phyloP scores from a whole-genome alignment of 1,140 invertebrate species.

The Gonioctena quinquepunctata region DNA sequence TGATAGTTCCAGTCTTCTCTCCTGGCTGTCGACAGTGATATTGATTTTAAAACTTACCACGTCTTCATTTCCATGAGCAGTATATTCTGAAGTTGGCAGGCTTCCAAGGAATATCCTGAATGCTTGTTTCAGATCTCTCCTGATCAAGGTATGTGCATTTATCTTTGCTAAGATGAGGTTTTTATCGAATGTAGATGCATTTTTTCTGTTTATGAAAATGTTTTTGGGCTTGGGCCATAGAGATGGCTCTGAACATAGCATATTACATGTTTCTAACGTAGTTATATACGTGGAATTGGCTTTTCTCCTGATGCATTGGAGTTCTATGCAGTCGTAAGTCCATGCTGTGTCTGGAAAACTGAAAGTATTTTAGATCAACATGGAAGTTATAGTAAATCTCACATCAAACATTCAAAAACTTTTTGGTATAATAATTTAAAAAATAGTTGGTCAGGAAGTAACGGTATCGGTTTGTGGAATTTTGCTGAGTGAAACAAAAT shows the following conservation, averaged over 20 bases:
- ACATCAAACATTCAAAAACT: too few relatives aligned
- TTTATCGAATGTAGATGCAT: constrained; percentile 50
- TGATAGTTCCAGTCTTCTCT: constrained; percentile 57
- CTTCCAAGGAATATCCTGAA: constrained; percentile 15
- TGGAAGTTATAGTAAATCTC: too few relatives aligned
- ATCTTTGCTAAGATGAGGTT: constrained; percentile 55
- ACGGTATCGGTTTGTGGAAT: too few relatives aligned
- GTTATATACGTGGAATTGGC: not conserved
- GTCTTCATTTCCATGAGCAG: not conserved
- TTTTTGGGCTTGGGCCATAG: constrained; percentile 59
- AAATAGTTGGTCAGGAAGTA: too few relatives aligned
- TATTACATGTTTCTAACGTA: constrained; percentile 55
- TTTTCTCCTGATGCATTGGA: not conserved
- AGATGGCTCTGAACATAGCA: constrained; percentile 54
- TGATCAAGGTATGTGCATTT: constrained; percentile 3
- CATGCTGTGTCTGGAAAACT: not conserved
- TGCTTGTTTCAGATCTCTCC: constrained; percentile 10
- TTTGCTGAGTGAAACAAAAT: too few relatives aligned
- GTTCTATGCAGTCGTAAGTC: not conserved
- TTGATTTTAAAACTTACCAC: constrained; percentile 14
- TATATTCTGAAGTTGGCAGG: not conserved
- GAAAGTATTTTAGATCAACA: not conserved
- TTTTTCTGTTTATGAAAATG: constrained; percentile 50
- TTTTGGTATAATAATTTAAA: too few relatives aligned
- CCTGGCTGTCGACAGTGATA: constrained; percentile 10